phyloP scores from a whole-genome alignment of 2,113 vertebrate species.

The Ictidomys tridecemlineatus region DNA sequence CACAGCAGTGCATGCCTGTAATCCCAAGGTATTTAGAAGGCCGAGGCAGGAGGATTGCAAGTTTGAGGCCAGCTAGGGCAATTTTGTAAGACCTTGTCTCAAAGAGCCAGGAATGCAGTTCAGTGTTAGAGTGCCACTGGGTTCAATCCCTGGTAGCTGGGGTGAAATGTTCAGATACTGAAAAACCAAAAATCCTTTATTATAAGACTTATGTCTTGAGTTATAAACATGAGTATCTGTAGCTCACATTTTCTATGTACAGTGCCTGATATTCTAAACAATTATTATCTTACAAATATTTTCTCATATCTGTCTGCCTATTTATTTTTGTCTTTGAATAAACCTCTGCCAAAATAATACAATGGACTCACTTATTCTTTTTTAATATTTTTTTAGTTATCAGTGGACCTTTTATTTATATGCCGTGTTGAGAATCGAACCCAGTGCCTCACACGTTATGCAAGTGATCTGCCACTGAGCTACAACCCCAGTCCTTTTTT shows the following conservation, averaged over 20 bases:
- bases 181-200: neutral
- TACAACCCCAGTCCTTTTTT: neutral
- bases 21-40: neutral
- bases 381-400: too few species aligned
- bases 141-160: neutral
- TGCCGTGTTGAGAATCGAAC: too few species aligned
- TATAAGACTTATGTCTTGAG: neutral
- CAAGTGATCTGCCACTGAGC: too few species aligned
- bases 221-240: neutral
- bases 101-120: neutral
- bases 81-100: neutral
- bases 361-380: neutral
- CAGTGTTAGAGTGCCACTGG: neutral
- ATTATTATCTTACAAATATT: neutral
- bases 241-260: neutral
- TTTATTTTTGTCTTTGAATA: neutral
- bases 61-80: neutral
- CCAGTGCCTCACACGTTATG: too few species aligned
- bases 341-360: constrained; percentile 28
- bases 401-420: too few species aligned
- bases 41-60: neutral
- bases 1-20: neutral
- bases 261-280: neutral
- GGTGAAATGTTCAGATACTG: neutral
- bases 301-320: neutral